These are phyloP conservation scores for Mus minutoides DNA, from an alignment of 2,797 vertebrate species.

Conservation along the genomic window DNA sequence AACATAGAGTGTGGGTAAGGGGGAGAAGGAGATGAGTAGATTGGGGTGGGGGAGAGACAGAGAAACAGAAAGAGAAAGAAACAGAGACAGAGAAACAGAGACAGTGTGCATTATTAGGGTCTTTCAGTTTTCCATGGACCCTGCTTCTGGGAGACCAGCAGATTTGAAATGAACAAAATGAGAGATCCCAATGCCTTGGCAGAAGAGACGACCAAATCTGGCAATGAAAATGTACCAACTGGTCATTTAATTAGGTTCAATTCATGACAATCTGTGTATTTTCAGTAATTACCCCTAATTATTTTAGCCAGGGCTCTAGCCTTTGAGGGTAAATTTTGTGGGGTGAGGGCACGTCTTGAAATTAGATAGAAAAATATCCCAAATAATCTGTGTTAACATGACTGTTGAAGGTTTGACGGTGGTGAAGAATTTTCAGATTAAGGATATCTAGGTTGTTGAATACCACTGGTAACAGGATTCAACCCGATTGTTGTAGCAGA, in stretches of 20 bases:
- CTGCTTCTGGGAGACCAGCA: slow-evolving; percentile 71
- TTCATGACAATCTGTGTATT: slow-evolving; percentile 51
- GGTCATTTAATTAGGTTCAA: slow-evolving; percentile 30
- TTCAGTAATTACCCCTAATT: slow-evolving; percentile 73
- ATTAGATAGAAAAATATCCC: slow-evolving; percentile 55
- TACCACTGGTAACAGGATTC: neutral
- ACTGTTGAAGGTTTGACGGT: slow-evolving; percentile 45
- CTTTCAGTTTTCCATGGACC: slow-evolving; percentile 68
- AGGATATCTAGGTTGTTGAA: neutral
- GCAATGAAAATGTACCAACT: slow-evolving; percentile 38
- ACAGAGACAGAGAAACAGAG: neutral
- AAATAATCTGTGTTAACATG: slow-evolving; percentile 21
- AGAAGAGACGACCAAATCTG: neutral
- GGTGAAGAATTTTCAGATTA: slow-evolving; percentile 68
- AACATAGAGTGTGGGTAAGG: neutral
- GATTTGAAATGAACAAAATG: slow-evolving; percentile 60
- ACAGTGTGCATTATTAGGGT: neutral
- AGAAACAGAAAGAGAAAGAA: neutral
- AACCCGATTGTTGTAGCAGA: neutral
- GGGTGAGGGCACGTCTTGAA: slow-evolving; percentile 68
- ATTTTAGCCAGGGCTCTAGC: slow-evolving; percentile 63
- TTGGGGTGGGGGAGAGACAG: neutral
- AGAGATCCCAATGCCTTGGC: slow-evolving; percentile 51
- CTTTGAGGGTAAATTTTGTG: slow-evolving; percentile 46
- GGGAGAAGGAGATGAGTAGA: neutral